Conservation (phyloP, 2,113 vertebrate genomes). For the Microcebus ravelobensis region DNA sequence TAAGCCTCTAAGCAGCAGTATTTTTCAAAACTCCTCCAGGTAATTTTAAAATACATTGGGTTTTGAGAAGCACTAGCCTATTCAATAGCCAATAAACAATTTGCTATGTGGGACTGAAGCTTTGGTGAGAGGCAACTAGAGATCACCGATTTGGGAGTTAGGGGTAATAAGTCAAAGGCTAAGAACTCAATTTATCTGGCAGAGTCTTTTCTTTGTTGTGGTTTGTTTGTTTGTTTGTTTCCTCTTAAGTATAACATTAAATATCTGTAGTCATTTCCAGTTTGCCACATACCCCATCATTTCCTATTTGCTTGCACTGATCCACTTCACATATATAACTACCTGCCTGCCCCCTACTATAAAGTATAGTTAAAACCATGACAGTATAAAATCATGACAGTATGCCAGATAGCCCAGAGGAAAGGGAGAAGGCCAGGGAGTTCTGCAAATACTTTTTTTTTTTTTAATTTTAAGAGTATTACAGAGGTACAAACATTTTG, state of each 20-base stretch:
- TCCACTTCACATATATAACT: conserved; percentile 23
- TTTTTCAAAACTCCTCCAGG: background rate
- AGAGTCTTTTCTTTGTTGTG: background rate
- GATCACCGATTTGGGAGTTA: background rate
- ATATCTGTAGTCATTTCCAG: background rate
- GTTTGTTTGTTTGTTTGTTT: background rate
- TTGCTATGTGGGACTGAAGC: background rate
- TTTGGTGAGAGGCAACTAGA: background rate
- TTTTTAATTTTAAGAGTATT: no score
- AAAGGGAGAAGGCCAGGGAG: background rate
- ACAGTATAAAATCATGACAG: background rate
- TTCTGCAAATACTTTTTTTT: no score
- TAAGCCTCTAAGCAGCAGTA: background rate
- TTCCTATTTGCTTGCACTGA: background rate
- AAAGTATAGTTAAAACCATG: background rate
- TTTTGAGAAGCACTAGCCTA: background rate
- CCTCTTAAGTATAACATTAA: background rate
- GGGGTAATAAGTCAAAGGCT: background rate
- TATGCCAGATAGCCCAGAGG: background rate
- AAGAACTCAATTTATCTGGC: background rate
- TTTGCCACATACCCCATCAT: background rate
- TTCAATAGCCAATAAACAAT: background rate
- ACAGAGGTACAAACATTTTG: no score
- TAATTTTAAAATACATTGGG: background rate
- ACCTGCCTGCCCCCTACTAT: background rate